Base-by-base conservation (phyloP, 2,888 invertebrate species). In the Calameuta idolon region DNA sequence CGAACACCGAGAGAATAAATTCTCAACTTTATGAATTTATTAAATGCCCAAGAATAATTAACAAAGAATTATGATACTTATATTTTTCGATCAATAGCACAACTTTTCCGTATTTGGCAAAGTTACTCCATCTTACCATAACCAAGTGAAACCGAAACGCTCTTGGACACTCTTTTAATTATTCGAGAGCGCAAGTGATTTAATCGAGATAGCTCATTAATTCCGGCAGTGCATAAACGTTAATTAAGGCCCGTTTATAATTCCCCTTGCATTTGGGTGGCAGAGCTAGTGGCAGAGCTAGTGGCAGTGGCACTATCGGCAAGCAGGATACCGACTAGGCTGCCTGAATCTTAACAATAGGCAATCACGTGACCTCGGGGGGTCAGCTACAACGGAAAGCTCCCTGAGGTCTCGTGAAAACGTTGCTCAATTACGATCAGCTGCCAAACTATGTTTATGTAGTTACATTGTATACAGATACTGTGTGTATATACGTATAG, bases 171-270 rank as follows among this genome's bases (percentile, higher is more conserved):
- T 12, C 37, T 37, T 37, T 12, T 12, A 37, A 37, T 37, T 37
- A 75, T 73, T 76, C 73, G 37, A 81, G 77, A 69, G 76, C 77
- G 78, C 77, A 77, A 81, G 33, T 4, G 33, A 33, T 33, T 33
- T 3, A 33, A 3, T 33, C 33, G 33, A 33, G 4, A 33, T 33
- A 33, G 3, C 4, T 33, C 33, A 33, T 4, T 33, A 33, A 33
- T 33, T 33, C 3, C 5, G 40, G 15, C 15, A 23, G 55, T 55
- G 23, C 9, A 55, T 55, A 55, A 23, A 15, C 75, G 76, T 88
- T 88, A 89, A 88, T 89, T 88, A 88, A 88, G 86, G 84, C 74
- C 69, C 79, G 77, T 81, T 82, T 82, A 85, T 84, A 88, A 88
- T 88, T 87, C 87, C 85, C 85, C 82, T 71, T 31, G 71, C 12